Evolutionary conservation across 2,888 invertebrate species (phyloP).

Genomic region (Marronus borbonicus): DNA sequence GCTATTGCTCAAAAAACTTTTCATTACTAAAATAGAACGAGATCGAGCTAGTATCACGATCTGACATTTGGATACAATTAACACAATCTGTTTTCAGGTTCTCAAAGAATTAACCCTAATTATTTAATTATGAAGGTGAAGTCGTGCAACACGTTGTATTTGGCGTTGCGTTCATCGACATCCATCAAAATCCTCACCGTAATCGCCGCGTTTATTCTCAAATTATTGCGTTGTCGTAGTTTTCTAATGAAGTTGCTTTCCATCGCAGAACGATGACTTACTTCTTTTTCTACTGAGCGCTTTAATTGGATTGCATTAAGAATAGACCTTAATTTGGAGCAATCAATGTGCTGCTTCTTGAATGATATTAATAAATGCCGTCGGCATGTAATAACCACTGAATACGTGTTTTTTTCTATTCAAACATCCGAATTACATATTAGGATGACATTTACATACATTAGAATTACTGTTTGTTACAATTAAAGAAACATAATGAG

Average conservation of each 20-base stretch:
- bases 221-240: conserved; percentile 20
- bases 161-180: conserved; percentile 5
- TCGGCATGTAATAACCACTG: no score
- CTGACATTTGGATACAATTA: conserved; percentile 27
- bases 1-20: no score
- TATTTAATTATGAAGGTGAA: conserved; percentile 36
- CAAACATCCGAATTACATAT: no score
- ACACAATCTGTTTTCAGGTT: conserved; percentile 14
- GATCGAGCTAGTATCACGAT: conserved; percentile 17
- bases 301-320: conserved; percentile 11
- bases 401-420: no score
- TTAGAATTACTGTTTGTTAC: no score
- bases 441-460: no score
- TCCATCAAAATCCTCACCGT: conserved; percentile 20
- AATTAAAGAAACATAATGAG: no score
- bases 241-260: conserved; percentile 13
- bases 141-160: conserved; percentile 36
- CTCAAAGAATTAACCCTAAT: conserved; percentile 9
- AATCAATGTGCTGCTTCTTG: not conserved
- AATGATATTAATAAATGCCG: conserved; percentile 17
- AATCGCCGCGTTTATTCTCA: conserved; percentile 21
- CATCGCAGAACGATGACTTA: conserved; percentile 17
- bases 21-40: not conserved
- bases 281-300: not conserved
- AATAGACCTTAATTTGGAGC: conserved; percentile 20